Evolutionary conservation across 92 coral and sea anemone species (phyloP).

Genomic region (Hydrozoanthus gracilis): DNA sequence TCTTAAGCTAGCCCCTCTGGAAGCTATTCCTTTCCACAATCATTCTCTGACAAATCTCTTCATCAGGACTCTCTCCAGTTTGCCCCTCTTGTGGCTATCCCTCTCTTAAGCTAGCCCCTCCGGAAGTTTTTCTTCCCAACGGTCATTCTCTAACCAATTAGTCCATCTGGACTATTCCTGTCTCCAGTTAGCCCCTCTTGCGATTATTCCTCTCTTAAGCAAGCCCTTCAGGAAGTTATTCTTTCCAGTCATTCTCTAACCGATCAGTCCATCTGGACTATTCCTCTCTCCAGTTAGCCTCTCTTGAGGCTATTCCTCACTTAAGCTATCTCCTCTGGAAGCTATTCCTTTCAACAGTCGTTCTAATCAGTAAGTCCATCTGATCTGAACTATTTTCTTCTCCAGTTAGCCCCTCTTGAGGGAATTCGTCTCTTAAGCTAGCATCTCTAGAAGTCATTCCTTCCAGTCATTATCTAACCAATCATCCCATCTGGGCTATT

Average conservation of each 20-base stretch:
- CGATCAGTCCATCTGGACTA: no score
- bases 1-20: no score
- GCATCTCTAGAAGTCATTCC: not conserved
- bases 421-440: not conserved
- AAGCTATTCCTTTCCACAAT: no score
- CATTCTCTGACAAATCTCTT: no score
- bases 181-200: no score
- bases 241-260: no score
- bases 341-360: no score
- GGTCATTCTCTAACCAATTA: no score
- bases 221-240: not conserved
- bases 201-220: not conserved
- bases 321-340: not conserved
- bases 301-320: not conserved
- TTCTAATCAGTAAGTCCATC: not conserved
- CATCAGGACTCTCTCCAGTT: no score
- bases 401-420: conserved; percentile 1
- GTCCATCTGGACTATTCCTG: no score
- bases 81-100: not conserved
- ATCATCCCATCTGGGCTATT: not conserved
- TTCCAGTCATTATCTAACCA: not conserved
- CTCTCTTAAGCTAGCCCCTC: no score
- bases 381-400: not conserved
- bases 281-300: no score
- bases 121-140: not conserved